Evolutionary conservation across 2,113 vertebrate species (phyloP).

Genomic region (Oenanthe melanoleuca): DNA sequence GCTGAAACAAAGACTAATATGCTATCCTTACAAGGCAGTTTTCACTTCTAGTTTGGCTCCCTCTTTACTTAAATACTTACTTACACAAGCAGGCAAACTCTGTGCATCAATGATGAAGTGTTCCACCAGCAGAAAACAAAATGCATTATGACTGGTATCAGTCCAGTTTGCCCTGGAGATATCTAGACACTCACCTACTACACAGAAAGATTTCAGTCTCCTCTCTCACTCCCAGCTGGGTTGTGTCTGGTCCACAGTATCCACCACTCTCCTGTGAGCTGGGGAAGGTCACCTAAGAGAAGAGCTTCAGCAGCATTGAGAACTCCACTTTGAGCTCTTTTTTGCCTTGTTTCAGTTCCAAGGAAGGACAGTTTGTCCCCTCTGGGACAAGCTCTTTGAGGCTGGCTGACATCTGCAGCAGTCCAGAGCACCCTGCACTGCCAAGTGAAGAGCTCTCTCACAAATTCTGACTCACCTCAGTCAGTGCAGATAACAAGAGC

Average conservation of each 20-base stretch:
- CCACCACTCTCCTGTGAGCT: neutral
- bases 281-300: neutral
- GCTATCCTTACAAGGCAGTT: constrained; percentile 28
- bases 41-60: constrained; percentile 10
- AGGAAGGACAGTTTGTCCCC: neutral
- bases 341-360: neutral
- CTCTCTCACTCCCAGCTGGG: neutral
- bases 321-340: neutral
- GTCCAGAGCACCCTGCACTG: neutral
- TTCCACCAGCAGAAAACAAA: neutral
- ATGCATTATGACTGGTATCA: neutral
- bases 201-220: neutral
- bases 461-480: neutral
- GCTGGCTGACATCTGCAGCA: neutral
- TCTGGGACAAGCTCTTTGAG: neutral
- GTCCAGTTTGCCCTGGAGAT: neutral
- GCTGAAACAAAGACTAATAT: constrained; percentile 31
- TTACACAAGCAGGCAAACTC: neutral
- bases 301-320: neutral
- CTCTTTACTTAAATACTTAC: neutral
- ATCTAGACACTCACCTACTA: neutral
- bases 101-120: neutral
- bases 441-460: neutral
- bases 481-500: neutral
- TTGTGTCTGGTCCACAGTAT: neutral